Evolutionary conservation across 2,888 invertebrate species (phyloP).

Genomic region (Acleris cristana): DNA sequence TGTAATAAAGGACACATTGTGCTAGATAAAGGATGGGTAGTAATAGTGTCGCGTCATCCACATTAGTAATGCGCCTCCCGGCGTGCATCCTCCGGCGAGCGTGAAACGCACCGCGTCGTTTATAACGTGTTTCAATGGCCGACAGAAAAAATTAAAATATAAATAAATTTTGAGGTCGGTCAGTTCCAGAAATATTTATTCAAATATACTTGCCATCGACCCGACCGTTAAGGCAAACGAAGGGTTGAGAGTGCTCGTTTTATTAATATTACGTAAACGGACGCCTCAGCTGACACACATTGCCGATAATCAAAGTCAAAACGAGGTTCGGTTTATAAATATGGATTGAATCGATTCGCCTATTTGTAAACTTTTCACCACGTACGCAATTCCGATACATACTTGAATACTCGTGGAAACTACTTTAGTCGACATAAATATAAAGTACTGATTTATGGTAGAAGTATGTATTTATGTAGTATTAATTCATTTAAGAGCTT

Average conservation of each 20-base stretch:
- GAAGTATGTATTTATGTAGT: too few relatives aligned
- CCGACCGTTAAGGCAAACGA: conserved; percentile 78
- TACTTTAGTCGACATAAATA: too few relatives aligned
- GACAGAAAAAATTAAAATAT: conserved; percentile 65
- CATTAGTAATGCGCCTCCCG: conserved; percentile 72
- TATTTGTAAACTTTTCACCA: conserved; percentile 5
- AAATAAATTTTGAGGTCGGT: conserved; percentile 68
- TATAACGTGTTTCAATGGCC: conserved; percentile 51
- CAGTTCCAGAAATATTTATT: conserved; percentile 79
- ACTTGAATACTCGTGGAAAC: too few relatives aligned
- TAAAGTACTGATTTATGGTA: too few relatives aligned
- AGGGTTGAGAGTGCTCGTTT: conserved; percentile 78
- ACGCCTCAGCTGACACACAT: conserved; percentile 82
- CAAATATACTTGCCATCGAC: conserved; percentile 80
- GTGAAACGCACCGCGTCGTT: conserved; percentile 46
- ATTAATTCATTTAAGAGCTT: too few relatives aligned
- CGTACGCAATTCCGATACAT: too few relatives aligned
- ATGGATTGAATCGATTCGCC: conserved; percentile 10
- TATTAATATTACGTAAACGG: conserved; percentile 79
- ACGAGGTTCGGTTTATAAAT: conserved; percentile 48
- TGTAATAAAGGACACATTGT: conserved; percentile 80
- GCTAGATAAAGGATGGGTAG: conserved; percentile 79
- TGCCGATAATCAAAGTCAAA: conserved; percentile 73
- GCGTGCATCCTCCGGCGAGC: conserved; percentile 67
- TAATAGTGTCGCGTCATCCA: conserved; percentile 80